Conservation (phyloP, 2,113 vertebrate genomes). For the Mystacornis crossleyi region DNA sequence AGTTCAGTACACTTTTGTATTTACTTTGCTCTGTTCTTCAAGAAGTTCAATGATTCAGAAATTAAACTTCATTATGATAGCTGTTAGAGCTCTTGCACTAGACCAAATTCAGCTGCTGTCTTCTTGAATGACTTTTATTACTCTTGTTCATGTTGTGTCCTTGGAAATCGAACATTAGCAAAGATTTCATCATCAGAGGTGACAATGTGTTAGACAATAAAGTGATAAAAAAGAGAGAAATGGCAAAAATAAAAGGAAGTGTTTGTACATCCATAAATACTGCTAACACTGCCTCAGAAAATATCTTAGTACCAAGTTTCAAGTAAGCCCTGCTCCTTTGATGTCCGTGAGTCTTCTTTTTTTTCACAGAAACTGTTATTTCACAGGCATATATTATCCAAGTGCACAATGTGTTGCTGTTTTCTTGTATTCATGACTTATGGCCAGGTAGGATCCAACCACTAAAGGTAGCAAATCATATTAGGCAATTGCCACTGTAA, state of each 20-base stretch:
- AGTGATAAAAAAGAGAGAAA: background rate
- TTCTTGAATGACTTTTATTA: background rate
- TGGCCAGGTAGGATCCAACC: background rate
- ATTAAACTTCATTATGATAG: background rate
- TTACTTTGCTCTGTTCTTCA: background rate
- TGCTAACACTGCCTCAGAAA: background rate
- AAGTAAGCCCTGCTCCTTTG: background rate
- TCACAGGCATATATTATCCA: background rate
- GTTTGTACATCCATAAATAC: background rate
- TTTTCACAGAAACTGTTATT: background rate
- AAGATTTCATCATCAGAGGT: background rate
- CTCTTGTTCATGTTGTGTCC: background rate
- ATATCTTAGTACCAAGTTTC: background rate
- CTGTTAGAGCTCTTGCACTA: background rate
- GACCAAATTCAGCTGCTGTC: background rate
- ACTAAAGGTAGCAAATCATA: background rate
- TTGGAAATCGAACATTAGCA: background rate
- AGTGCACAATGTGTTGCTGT: background rate
- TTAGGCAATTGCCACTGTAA: background rate
- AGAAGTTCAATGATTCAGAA: background rate
- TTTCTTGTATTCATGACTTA: background rate
- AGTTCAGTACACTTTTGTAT: background rate
- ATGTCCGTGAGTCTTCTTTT: background rate
- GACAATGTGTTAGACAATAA: background rate
- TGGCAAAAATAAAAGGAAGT: background rate